Conservation (phyloP, 2,888 invertebrate genomes). For the Aleiodes testaceus region DNA sequence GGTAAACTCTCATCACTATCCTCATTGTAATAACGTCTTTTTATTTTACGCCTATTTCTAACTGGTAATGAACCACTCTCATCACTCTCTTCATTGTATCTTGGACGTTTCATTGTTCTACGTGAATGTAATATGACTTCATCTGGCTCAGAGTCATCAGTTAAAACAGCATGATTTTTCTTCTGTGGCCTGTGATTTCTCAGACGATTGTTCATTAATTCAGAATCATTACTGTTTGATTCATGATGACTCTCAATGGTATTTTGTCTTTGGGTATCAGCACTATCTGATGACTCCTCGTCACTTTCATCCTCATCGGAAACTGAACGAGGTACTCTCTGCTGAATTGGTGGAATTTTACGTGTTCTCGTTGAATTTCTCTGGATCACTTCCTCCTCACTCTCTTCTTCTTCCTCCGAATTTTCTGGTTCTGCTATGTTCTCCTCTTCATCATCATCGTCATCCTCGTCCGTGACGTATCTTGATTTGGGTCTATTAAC, state of each 20-base stretch:
- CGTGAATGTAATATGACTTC: conserved; percentile 34
- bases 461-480: conserved; percentile 63
- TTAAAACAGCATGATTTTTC: conserved; percentile 44
- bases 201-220: conserved; percentile 46
- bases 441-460: conserved; percentile 56
- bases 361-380: conserved; percentile 58
- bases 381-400: conserved; percentile 56
- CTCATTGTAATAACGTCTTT: conserved; percentile 70
- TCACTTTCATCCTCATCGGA: conserved; percentile 52
- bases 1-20: conserved; percentile 68
- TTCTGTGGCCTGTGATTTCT: conserved; percentile 51
- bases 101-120: conserved; percentile 48
- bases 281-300: conserved; percentile 52
- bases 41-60: conserved; percentile 64
- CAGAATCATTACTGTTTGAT: conserved; percentile 58
- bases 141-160: conserved; percentile 53
- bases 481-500: conserved; percentile 46
- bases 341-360: conserved; percentile 49
- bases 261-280: conserved; percentile 42
- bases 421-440: conserved; percentile 51
- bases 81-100: conserved; percentile 68
- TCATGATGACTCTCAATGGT: conserved; percentile 38
- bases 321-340: conserved; percentile 45
- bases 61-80: conserved; percentile 59
- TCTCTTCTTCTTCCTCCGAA: conserved; percentile 57